Evolutionary conservation across 2,797 vertebrate species (phyloP), one percentile per base, ranked within the genome.

Genomic region (Ctenosaura bakeri): DNA sequence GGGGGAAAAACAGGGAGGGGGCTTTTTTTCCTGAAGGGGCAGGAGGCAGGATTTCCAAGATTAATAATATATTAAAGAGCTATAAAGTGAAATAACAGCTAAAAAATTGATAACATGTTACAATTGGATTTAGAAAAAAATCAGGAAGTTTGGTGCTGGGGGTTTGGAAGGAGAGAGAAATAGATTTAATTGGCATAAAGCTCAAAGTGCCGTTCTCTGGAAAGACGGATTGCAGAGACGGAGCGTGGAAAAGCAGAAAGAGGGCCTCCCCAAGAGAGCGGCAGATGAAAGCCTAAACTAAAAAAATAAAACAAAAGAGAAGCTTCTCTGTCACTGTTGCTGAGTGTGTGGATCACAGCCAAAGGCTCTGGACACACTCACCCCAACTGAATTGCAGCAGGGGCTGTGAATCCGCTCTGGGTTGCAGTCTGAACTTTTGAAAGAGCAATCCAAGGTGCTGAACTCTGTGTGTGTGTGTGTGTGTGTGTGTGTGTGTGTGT

Each of bases 11-110:
- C 88, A 91, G 92, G 69, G 86, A 26, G 59, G 90, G 92, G 92
- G 89, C 56, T 56, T 42, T 29, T n/a, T n/a, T 66, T 35, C 66
- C 32, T 79, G 88, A 76, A 69, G 76, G 83, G 74, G 76, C 38
- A 77, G 32, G 35, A 84, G 56, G 86, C 50, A 85, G 87, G 90
- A 92, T 82, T 93, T 92, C 93, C 80, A 91, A 93, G 93, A 95
- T 96, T 87, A 95, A 95, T 87, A 95, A 96, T 78, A 69, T 71
- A 94, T 93, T 80, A 94, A 79, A 91, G 62, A 0, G 4, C 88
- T 24, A 93, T 88, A 79, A 90, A 92, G 89, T 12, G 86, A 79
- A 54, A 89, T 79, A 20, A 92, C 83, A 88, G 85, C 85, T 88
- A 90, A 92, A 93, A 50, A 93, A 80, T 73, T 22, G 90, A 76